Evolutionary conservation across 2,113 vertebrate genomes (phyloP).

Genomic region (Ia io): DNA sequence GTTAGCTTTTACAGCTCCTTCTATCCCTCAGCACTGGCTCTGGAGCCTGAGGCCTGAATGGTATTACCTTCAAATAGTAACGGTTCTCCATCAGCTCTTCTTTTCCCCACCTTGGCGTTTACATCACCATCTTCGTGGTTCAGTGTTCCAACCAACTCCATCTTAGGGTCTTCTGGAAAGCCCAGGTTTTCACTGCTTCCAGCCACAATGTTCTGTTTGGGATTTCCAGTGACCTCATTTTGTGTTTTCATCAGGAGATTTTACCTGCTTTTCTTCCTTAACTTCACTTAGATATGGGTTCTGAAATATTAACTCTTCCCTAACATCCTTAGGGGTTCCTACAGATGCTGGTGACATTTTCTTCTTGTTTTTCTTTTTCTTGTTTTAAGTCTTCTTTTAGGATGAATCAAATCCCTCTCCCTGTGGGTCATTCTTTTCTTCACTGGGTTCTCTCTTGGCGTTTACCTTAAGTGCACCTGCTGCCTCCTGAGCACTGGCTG

Average conservation of each 20-base stretch:
- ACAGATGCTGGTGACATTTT: not conserved
- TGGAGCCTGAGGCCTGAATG: not conserved
- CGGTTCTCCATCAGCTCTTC: not conserved
- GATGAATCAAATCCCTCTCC: not conserved
- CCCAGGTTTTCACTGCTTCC: not conserved
- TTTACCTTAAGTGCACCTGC: not conserved
- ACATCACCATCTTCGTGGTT: not conserved
- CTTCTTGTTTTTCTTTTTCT: slow-evolving; percentile 71
- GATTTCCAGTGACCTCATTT: rapidly evolving
- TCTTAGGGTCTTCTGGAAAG: not conserved
- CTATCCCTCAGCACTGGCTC: not conserved
- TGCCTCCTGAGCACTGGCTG: not conserved
- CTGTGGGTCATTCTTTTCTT: not conserved
- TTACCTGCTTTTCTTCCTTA: not conserved
- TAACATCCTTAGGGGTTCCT: not conserved
- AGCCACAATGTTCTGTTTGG: rapidly evolving
- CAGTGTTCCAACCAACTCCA: not conserved
- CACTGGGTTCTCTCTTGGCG: not conserved
- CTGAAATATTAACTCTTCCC: not conserved
- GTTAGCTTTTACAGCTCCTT: rapidly evolving
- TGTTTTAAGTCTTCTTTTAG: slow-evolving; percentile 46
- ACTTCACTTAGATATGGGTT: not conserved
- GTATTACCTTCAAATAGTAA: slow-evolving; percentile 6
- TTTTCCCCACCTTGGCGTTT: not conserved
- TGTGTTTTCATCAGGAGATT: rapidly evolving